Percentiles rank a stretch among this genome's conserved stretches.
phyloP scores from a whole-genome alignment of 2,113 vertebrate species.

The Argyrosomus japonicus region DNA sequence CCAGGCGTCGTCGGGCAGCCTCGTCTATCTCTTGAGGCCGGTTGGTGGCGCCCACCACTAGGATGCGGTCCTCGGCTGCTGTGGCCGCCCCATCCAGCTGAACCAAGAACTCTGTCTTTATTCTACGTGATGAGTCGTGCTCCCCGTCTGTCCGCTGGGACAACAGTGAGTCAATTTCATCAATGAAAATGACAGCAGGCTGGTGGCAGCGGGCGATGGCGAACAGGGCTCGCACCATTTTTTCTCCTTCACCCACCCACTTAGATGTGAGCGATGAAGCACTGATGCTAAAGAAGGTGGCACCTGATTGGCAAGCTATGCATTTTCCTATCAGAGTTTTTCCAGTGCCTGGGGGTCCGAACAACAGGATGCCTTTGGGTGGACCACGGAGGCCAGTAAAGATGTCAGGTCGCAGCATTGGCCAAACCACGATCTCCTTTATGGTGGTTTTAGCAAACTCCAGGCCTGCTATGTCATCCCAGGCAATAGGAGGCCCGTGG shows the following conservation, averaged over 20 bases:
- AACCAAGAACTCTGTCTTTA: slow-evolving; percentile 97
- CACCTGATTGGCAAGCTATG: slow-evolving; percentile 95
- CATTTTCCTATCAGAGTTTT: slow-evolving; percentile 98
- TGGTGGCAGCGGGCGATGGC: slow-evolving; percentile 94
- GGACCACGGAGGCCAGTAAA: slow-evolving; percentile 95
- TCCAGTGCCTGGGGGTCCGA: slow-evolving; percentile 96
- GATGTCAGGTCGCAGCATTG: slow-evolving; percentile 96
- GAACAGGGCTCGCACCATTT: slow-evolving; percentile 96
- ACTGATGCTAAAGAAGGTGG: slow-evolving; percentile 98
- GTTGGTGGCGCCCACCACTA: slow-evolving; percentile 97
- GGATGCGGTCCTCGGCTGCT: slow-evolving; percentile 92
- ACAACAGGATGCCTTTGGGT: slow-evolving; percentile 96
- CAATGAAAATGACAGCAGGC: slow-evolving; percentile 97
- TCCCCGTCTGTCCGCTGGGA: slow-evolving; percentile 95
- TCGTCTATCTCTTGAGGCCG: slow-evolving; percentile 97
- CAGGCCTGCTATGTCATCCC: slow-evolving; percentile 96
- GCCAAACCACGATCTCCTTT: slow-evolving; percentile 98
- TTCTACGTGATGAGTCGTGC: slow-evolving; percentile 94
- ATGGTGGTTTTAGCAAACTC: slow-evolving; percentile 97
- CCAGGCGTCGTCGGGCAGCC: slow-evolving; percentile 92
- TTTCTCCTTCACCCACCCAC: slow-evolving; percentile 98
- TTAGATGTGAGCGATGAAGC: slow-evolving; percentile 98
- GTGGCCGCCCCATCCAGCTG: slow-evolving; percentile 96
- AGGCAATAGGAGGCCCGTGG: slow-evolving; percentile 90
- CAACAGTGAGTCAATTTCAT: slow-evolving; percentile 96